phyloP scores from a whole-genome alignment of 2,113 vertebrate species.

The Pangasianodon hypophthalmus region DNA sequence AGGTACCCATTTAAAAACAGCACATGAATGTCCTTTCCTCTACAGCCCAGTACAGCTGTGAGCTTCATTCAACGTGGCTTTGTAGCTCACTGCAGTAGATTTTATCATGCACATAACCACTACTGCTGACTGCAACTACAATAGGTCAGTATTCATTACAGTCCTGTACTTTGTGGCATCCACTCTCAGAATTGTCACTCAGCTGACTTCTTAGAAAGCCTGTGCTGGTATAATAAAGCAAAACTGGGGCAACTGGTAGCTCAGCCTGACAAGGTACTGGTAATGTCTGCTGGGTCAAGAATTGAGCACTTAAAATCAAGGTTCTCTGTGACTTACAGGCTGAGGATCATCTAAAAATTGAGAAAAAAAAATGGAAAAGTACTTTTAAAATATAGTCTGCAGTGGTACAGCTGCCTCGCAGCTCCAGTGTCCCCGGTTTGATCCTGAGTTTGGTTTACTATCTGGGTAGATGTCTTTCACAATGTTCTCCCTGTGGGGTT shows the following conservation, averaged over 20 bases:
- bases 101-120: neutral
- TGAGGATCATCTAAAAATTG: neutral
- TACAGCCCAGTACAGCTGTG: conserved; percentile 19
- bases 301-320: neutral
- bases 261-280: neutral
- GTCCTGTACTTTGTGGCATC: conserved; percentile 19
- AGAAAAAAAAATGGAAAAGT: neutral
- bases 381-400: neutral
- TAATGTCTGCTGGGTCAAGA: neutral
- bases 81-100: conserved; percentile 11
- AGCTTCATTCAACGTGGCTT: conserved; percentile 30
- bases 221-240: conserved; percentile 7
- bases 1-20: conserved; percentile 40
- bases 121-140: conserved; percentile 40
- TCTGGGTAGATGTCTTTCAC: neutral
- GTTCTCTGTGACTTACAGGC: neutral
- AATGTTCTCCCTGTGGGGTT: neutral
- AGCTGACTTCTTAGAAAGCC: conserved; percentile 41
- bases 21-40: conserved; percentile 32
- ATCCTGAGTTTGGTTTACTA: neutral
- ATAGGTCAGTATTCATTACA: conserved; percentile 29
- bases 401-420: neutral
- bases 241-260: conserved; percentile 4
- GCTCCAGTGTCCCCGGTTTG: neutral
- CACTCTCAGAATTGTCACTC: conserved; percentile 28